A percentile compares a stretch with the other conserved stretches of the same genome.
Evolutionary conservation across 1,140 invertebrate species (phyloP).

Genomic region (Gryllus bimaculatus): DNA sequence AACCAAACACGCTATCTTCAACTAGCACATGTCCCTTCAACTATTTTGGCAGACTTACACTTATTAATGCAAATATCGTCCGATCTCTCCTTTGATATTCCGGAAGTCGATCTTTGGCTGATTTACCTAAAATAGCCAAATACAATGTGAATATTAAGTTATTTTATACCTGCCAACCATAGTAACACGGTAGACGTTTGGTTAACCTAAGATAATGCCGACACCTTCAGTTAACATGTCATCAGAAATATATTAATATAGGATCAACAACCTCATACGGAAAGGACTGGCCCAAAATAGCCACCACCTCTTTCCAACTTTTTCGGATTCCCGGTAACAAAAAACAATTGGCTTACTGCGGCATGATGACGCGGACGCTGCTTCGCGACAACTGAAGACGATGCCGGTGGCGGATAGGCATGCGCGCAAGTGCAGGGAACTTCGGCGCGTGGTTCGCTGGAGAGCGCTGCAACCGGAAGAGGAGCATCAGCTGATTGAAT

Average conservation of each 20-base stretch:
- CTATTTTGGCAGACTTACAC: conserved; percentile 65
- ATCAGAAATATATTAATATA: not conserved
- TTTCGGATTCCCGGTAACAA: conserved; percentile 88
- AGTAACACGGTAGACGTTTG: not conserved
- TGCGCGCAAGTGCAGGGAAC: no score
- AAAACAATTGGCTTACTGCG: conserved; percentile 59
- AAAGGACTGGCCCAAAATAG: conserved; percentile 61
- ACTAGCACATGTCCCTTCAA: conserved; percentile 80
- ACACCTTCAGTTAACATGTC: not conserved
- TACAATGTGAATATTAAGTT: not conserved
- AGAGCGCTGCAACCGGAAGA: not conserved
- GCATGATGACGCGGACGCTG: conserved; percentile 27
- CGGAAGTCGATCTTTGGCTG: conserved; percentile 76
- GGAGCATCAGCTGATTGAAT: not conserved
- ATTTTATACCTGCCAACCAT: not conserved
- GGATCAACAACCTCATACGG: conserved; percentile 22
- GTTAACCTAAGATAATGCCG: not conserved
- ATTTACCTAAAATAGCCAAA: conserved; percentile 40
- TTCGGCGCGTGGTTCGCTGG: no score
- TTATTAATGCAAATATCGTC: conserved; percentile 78
- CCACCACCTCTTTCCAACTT: conserved; percentile 83
- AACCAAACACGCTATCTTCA: conserved; percentile 89
- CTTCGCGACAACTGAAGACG: no score
- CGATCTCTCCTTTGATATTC: conserved; percentile 88
- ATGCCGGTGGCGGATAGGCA: no score